phyloP scores from a whole-genome alignment of 2,797 vertebrate species.

The Pipistrellus kuhlii region DNA sequence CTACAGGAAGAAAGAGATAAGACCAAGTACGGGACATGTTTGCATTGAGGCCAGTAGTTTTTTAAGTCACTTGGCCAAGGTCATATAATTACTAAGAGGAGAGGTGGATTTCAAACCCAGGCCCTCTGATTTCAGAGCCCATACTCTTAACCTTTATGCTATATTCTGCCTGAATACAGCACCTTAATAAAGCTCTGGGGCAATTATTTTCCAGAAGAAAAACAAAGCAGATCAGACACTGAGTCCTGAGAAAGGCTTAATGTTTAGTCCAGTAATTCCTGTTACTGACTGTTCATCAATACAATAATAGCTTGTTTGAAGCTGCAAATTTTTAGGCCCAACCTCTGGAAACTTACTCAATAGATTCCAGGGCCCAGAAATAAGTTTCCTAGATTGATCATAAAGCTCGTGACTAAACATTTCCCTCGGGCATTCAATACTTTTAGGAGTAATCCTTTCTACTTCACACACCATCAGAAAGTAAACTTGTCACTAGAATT shows the following conservation, averaged over 20 bases:
- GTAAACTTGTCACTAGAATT: not conserved
- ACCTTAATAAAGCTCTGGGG: not conserved
- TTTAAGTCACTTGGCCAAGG: not conserved
- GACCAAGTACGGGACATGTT: not conserved
- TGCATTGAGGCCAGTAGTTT: not conserved
- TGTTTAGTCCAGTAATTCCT: not conserved
- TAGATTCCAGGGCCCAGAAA: not conserved
- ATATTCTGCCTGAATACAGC: not conserved
- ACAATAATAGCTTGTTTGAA: slow-evolving; percentile 25
- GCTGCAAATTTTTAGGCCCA: not conserved
- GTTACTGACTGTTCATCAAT: not conserved
- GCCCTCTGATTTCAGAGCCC: not conserved
- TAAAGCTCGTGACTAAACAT: not conserved
- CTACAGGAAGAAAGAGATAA: not conserved
- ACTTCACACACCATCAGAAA: not conserved
- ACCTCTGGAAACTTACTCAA: slow-evolving; percentile 30
- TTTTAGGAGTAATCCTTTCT: not conserved
- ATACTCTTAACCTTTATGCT: not conserved
- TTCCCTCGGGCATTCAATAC: not conserved
- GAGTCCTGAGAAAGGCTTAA: not conserved
- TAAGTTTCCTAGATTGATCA: slow-evolving; percentile 6
- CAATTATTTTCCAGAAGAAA: slow-evolving; percentile 23
- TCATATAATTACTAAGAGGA: not conserved
- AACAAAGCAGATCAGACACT: not conserved
- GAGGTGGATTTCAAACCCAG: not conserved